Conservation (phyloP, 2,888 invertebrate genomes). For the Drosophila subsilvestris region DNA sequence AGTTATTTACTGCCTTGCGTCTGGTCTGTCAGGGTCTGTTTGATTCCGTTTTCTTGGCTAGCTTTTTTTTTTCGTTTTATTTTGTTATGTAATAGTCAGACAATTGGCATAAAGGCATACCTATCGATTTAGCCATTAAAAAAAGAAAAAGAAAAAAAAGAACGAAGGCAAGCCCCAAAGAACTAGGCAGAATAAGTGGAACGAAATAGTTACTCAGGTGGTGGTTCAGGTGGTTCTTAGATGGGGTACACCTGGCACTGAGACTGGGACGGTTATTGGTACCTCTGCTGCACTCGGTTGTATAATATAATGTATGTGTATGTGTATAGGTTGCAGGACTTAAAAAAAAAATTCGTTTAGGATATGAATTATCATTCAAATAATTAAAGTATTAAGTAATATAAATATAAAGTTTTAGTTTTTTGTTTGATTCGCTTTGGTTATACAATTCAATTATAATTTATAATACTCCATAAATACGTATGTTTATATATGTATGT, state of each 20-base stretch:
- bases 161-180: slow-evolving; percentile 22
- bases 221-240: slow-evolving; percentile 23
- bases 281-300: slow-evolving; percentile 22
- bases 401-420: background rate
- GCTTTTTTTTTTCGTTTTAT: slow-evolving; percentile 5
- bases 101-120: slow-evolving; percentile 59
- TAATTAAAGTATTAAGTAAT: background rate
- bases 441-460: background rate
- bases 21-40: background rate
- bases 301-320: slow-evolving; percentile 22
- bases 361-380: background rate
- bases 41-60: slow-evolving; percentile 3
- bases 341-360: background rate
- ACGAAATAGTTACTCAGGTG: slow-evolving; percentile 37
- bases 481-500: background rate
- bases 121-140: slow-evolving; percentile 73
- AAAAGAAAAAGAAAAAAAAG: slow-evolving; percentile 29
- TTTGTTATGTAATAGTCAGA: slow-evolving; percentile 68
- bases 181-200: slow-evolving; percentile 36
- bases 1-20: slow-evolving; percentile 1
- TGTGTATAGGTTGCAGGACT: background rate
- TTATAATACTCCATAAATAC: background rate
- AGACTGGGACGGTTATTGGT: slow-evolving; percentile 12
- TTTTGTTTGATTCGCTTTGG: background rate
- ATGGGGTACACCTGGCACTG: too few species aligned